Conservation (phyloP, 2,888 invertebrate genomes). For the Sinodicranocentrus sp. region DNA sequence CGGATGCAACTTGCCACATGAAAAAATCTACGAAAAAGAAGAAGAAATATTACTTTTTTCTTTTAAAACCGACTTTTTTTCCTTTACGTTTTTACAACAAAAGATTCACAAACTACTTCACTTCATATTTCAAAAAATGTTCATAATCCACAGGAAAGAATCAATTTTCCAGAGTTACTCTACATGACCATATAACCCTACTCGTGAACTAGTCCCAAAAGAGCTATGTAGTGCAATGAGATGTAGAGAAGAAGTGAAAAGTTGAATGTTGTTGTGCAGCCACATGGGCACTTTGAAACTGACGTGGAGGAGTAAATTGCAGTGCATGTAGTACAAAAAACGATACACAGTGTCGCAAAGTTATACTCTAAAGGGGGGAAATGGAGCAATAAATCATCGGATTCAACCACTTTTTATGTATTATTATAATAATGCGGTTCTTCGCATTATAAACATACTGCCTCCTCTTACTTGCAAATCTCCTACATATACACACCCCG, state of each 20-base stretch:
- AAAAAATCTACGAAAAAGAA: not conserved
- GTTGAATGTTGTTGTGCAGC: conserved; percentile 4
- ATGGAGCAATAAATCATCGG: conserved; percentile 57
- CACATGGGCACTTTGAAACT: conserved; percentile 47
- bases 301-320: conserved; percentile 24
- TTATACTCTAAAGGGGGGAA: conserved; percentile 22
- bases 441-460: not conserved
- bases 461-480: too few species aligned
- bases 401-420: conserved; percentile 43
- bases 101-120: too few species aligned
- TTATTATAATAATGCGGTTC: conserved; percentile 40
- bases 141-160: too few species aligned
- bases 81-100: too few species aligned
- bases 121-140: too few species aligned
- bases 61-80: not conserved
- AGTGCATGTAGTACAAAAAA: not conserved
- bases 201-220: not conserved
- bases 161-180: too few species aligned
- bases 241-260: not conserved
- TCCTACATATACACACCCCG: too few species aligned
- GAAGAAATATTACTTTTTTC: conserved; percentile 10
- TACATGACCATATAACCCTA: too few species aligned
- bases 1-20: not conserved
- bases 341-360: conserved; percentile 16
- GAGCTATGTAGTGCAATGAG: conserved; percentile 9